Evolutionary conservation across 2,888 invertebrate species (phyloP).

Genomic region (Beris chalybata): DNA sequence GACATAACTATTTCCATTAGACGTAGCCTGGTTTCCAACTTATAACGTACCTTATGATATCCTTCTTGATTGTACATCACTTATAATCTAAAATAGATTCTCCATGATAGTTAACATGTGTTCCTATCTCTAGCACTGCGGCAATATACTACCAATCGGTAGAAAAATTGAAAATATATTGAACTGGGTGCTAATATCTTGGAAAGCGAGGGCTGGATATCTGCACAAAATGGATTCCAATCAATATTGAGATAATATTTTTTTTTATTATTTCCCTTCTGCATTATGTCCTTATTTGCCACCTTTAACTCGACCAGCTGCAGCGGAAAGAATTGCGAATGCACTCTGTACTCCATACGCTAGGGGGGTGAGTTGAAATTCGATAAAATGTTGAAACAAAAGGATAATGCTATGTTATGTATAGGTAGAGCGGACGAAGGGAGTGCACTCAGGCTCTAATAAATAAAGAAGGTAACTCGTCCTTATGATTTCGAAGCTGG

Average conservation of each 20-base stretch:
- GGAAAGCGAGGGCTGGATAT: neutral
- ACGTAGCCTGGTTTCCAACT: too few species aligned
- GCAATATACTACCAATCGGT: neutral
- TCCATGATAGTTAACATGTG: too few species aligned
- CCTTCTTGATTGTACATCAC: too few species aligned
- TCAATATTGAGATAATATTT: slow-evolving; percentile 2
- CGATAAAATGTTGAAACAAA: slow-evolving; percentile 2
- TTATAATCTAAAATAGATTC: too few species aligned
- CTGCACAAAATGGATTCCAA: slow-evolving; percentile 4
- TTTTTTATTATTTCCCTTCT: neutral
- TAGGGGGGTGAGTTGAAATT: neutral
- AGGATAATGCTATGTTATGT: neutral
- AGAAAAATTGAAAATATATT: neutral
- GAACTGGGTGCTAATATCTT: neutral
- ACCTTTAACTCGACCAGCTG: neutral
- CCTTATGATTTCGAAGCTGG: too few species aligned
- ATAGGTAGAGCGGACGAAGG: neutral
- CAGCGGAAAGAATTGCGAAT: too few species aligned
- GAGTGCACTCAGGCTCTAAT: neutral
- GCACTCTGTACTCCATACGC: too few species aligned
- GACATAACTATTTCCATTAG: too few species aligned
- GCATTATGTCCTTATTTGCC: neutral
- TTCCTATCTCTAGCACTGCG: neutral
- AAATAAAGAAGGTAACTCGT: too few species aligned
- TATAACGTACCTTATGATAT: too few species aligned